These are phyloP conservation scores for Andinoacara biseriatus DNA, from an alignment of 2,113 vertebrate genomes.

Conservation along the genomic window DNA sequence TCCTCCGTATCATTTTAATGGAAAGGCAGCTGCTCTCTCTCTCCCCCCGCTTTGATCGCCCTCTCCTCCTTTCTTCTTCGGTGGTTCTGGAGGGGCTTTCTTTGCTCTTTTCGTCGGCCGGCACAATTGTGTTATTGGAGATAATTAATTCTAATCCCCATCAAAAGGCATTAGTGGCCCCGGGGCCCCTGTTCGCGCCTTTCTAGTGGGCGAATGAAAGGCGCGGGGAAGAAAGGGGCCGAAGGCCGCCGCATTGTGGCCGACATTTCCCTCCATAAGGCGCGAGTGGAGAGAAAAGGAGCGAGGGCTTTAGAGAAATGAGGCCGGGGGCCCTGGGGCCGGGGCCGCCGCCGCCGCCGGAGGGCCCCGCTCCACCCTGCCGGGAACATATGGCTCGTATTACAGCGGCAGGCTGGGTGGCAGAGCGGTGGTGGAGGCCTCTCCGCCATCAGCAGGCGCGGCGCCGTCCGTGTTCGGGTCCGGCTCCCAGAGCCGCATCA, in stretches of 20 bases:
- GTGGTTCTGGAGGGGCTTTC: conserved; percentile 86
- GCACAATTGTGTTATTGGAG: conserved; percentile 98
- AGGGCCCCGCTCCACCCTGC: conserved; percentile 73
- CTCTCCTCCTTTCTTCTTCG: conserved; percentile 54
- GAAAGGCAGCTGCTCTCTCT: conserved; percentile 77
- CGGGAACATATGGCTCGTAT: conserved; percentile 86
- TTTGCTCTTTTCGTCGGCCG: conserved; percentile 98
- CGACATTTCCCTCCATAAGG: conserved; percentile 65
- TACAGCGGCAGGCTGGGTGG: conserved; percentile 68
- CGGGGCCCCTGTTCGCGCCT: conserved; percentile 87
- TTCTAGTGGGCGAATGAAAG: conserved; percentile 77
- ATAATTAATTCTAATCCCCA: conserved; percentile 99
- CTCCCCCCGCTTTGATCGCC: neutral
- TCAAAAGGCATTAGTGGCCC: conserved; percentile 96
- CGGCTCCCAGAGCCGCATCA: neutral
- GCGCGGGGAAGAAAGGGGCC: conserved; percentile 87
- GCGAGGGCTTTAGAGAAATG: conserved; percentile 84
- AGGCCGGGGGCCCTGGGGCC: conserved; percentile 66
- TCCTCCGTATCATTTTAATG: conserved; percentile 79
- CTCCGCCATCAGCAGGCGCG: neutral
- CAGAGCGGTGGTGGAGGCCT: neutral
- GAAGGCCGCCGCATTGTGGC: conserved; percentile 57
- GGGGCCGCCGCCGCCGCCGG: conserved; percentile 71
- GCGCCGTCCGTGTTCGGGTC: neutral
- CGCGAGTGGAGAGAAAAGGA: conserved; percentile 56